Base-by-base conservation (phyloP, 2,113 vertebrate genomes). In the Gymnorhina tibicen region DNA sequence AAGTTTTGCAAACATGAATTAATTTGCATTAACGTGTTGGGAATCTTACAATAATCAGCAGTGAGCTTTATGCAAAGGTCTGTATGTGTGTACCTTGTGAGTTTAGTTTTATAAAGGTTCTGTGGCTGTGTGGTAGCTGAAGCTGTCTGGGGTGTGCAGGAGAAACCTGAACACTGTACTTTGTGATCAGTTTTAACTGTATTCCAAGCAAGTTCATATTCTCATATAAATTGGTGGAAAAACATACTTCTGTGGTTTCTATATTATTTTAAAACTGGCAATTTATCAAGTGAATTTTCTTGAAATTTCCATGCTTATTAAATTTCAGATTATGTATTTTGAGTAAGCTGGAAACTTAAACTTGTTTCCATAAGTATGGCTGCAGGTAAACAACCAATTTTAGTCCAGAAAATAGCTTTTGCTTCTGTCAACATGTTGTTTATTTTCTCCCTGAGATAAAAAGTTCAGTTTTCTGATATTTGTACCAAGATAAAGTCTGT, bases 401-500 rank as follows among this genome's bases (percentile, higher is more conserved):
- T 98, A 98, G 97, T 97, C 93, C 97, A 94, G 97, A 98, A 98
- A 98, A 99, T 98, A 98, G 98, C 98, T 98, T 98, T 98, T 98
- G 97, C 98, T 98, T 98, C 98, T 98, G 98, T 98, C 98, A 98
- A 98, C 98, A 98, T 89, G 91, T 97, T 98, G 98, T 98, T 98
- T 98, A 98, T 98, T 98, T 98, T 98, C 97, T 98, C 97, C 95
- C 95, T 81, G 97, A 98, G 98, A 98, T 98, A 98, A 98, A 98
- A 98, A 98, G 98, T 98, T 98, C 95, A 55, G 98, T 98, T 98
- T 98, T 99, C 98, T 99, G 98, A 98, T 99, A 99, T 99, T 99
- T 98, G 98, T 98, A 98, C 98, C 97, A 94, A 98, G 99, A 99
- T 99, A 99, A 98, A 99, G 98, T 99, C 98, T 98, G 98, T 99